Conservation (phyloP, 2,113 vertebrate genomes). For the Amazona vittata region DNA sequence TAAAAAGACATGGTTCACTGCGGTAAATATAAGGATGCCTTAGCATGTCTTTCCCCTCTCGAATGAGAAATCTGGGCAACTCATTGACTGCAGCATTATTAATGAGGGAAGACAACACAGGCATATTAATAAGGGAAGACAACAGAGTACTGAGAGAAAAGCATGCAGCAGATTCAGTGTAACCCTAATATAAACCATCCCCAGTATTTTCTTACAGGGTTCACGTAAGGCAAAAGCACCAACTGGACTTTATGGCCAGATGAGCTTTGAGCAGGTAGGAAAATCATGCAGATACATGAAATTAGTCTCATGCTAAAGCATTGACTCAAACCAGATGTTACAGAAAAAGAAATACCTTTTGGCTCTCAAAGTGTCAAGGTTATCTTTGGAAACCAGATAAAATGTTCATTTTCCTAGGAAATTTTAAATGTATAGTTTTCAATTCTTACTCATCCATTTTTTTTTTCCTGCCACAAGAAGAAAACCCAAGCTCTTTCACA, state of each 20-base stretch:
- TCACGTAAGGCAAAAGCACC: not conserved
- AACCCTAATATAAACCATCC: not conserved
- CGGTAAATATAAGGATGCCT: not conserved
- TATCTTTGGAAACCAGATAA: constrained; percentile 48
- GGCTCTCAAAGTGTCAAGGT: constrained; percentile 45
- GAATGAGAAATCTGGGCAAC: not conserved
- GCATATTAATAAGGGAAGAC: constrained; percentile 24
- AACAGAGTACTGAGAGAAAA: not conserved
- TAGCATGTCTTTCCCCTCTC: not conserved
- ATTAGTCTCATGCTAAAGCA: constrained; percentile 55
- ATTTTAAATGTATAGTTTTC: constrained; percentile 14
- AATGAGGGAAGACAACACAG: not conserved
- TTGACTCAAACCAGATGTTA: constrained; percentile 18
- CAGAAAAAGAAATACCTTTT: constrained; percentile 39
- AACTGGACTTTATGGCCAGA: not conserved
- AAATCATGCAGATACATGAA: constrained; percentile 44
- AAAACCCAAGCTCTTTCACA: not conserved
- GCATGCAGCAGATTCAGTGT: not conserved
- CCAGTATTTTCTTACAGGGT: not conserved
- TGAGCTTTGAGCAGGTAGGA: not conserved
- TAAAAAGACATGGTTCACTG: not conserved
- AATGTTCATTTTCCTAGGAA: constrained; percentile 39
- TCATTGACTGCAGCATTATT: not conserved
- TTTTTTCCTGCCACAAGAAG: not conserved
- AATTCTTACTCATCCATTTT: not conserved